Percentiles rank a stretch among this genome's conserved stretches.
These are phyloP conservation scores for Thryonomys swinderianus DNA, from an alignment of 2,113 vertebrate species.

Conservation along the genomic window DNA sequence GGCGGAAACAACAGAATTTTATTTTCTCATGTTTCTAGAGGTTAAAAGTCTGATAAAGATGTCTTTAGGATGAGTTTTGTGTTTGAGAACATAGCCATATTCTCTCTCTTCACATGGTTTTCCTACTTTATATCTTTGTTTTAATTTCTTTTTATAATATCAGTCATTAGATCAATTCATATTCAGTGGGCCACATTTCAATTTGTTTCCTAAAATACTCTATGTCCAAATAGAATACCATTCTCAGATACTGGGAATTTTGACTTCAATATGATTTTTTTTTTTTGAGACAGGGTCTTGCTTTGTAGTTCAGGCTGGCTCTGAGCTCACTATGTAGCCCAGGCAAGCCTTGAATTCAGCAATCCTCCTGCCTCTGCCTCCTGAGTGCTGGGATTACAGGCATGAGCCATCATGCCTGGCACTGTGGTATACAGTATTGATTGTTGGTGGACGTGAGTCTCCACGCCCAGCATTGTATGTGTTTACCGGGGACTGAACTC, in stretches of 20 bases:
- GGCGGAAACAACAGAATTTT: not conserved
- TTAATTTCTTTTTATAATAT: not conserved
- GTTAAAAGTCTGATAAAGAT: not conserved
- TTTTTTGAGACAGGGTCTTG: too few species aligned
- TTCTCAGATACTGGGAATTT: not conserved
- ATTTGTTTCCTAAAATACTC: not conserved
- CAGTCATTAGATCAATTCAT: not conserved
- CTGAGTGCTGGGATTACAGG: too few species aligned
- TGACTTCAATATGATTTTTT: not conserved
- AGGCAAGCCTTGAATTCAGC: too few species aligned
- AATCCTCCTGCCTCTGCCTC: too few species aligned
- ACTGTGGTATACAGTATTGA: too few species aligned
- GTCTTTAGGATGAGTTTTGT: not conserved
- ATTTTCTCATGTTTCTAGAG: conserved; percentile 3
- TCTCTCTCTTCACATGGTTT: conserved; percentile 2
- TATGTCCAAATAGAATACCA: not conserved
- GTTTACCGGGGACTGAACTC: too few species aligned
- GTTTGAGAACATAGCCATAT: not conserved
- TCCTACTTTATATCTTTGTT: not conserved
- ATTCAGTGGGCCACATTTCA: not conserved
- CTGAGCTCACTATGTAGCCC: too few species aligned
- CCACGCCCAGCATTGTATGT: too few species aligned
- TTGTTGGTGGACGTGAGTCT: too few species aligned
- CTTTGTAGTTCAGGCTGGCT: too few species aligned
- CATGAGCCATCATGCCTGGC: too few species aligned